Conservation (phyloP, 2,888 invertebrate species). For the Autographa gamma region DNA sequence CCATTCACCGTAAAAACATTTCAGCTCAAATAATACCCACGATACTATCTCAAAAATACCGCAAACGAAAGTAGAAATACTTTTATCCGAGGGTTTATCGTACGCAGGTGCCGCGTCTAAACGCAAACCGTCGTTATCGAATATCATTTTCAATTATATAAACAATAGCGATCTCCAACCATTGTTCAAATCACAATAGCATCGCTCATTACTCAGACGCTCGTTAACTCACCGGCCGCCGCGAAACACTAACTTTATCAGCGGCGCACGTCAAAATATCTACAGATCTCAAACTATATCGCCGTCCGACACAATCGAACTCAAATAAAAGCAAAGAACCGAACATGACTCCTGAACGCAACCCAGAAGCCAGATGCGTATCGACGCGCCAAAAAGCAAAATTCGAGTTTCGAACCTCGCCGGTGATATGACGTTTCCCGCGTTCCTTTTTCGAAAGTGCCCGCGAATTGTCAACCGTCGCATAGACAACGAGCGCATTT, state of each 20-base stretch:
- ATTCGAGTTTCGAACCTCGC: slow-evolving; percentile 71
- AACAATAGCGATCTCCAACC: slow-evolving; percentile 83
- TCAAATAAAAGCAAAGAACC: slow-evolving; percentile 74
- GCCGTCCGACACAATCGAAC: slow-evolving; percentile 82
- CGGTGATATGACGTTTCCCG: slow-evolving; percentile 84
- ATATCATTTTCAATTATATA: slow-evolving; percentile 84
- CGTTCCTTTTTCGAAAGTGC: slow-evolving; percentile 84
- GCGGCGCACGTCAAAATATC: slow-evolving; percentile 84
- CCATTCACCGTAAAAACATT: slow-evolving; percentile 51
- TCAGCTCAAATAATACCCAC: slow-evolving; percentile 34
- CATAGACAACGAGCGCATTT: slow-evolving; percentile 86
- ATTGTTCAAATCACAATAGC: slow-evolving; percentile 87
- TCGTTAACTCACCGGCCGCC: slow-evolving; percentile 84
- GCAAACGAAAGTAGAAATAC: slow-evolving; percentile 55
- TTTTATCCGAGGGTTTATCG: slow-evolving; percentile 57
- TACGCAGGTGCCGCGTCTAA: slow-evolving; percentile 62
- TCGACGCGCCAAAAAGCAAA: slow-evolving; percentile 83
- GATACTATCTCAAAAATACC: slow-evolving; percentile 47
- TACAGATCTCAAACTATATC: slow-evolving; percentile 84
- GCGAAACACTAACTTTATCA: slow-evolving; percentile 87
- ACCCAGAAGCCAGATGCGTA: slow-evolving; percentile 84
- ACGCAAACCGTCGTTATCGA: slow-evolving; percentile 64
- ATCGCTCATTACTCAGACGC: slow-evolving; percentile 86
- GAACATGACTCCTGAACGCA: slow-evolving; percentile 75
- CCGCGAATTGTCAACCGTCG: slow-evolving; percentile 86